These are phyloP conservation scores for Oophaga sylvatica DNA, from an alignment of 2,797 vertebrate species.

Conservation along the genomic window DNA sequence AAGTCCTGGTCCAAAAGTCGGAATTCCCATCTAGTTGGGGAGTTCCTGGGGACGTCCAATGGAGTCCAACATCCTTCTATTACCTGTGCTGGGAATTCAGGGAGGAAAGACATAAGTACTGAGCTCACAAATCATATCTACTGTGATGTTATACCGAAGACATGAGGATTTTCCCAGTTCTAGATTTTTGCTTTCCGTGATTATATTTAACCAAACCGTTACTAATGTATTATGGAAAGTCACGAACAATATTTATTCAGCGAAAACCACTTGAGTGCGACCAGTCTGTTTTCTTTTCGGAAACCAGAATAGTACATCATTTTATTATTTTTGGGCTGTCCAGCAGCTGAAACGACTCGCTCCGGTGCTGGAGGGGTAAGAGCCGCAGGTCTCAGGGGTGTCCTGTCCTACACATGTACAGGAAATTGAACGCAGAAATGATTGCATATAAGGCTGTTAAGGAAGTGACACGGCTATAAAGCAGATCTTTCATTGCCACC, in stretches of 20 bases:
- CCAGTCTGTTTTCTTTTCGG: background rate
- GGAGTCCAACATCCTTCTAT: background rate
- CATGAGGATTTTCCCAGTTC: background rate
- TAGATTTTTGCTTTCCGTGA: background rate
- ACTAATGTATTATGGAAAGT: background rate
- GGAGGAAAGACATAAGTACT: background rate
- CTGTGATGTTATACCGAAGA: background rate
- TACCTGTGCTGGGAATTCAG: background rate
- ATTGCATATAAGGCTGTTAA: slow-evolving; percentile 65
- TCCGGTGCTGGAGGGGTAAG: slow-evolving; percentile 50
- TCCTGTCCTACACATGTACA: slow-evolving; percentile 69
- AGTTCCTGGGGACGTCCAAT: no score
- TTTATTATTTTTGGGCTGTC: slow-evolving; percentile 19
- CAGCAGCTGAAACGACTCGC: slow-evolving; percentile 54
- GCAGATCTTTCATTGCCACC: slow-evolving; percentile 70
- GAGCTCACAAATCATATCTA: background rate
- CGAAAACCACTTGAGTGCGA: background rate
- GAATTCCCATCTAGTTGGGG: no score
- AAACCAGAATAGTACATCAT: background rate
- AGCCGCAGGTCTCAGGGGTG: slow-evolving; percentile 63
- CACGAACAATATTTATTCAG: slow-evolving; percentile 21
- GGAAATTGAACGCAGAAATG: slow-evolving; percentile 74
- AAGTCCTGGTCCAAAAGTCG: no score
- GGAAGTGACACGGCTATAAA: slow-evolving; percentile 71
- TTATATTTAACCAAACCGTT: background rate